Conservation (phyloP, 2,888 invertebrate genomes). For the Carpatolechia fugitivella region DNA sequence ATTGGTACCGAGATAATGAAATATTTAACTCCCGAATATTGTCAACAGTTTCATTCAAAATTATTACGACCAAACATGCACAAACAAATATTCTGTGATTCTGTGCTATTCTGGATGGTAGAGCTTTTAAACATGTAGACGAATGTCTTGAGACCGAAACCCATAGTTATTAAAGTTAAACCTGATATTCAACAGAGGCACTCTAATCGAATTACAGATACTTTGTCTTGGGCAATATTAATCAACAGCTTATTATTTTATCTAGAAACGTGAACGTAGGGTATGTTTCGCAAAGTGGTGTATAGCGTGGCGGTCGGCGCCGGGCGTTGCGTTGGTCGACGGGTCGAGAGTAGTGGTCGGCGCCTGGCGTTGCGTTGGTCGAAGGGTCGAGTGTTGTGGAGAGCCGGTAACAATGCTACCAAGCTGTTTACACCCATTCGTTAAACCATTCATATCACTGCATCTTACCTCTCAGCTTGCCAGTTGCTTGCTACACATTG, state of each 20-base stretch:
- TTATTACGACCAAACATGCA: too few relatives aligned
- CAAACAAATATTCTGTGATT: too few relatives aligned
- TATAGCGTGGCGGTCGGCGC: neutral
- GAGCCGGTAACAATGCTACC: slow-evolving; percentile 60
- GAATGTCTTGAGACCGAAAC: slow-evolving; percentile 56
- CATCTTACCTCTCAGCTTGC: slow-evolving; percentile 55
- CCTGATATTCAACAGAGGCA: slow-evolving; percentile 62
- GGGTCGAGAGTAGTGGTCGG: too few relatives aligned
- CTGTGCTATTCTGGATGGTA: too few relatives aligned
- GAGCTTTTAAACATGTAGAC: too few relatives aligned
- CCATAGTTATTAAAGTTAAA: slow-evolving; percentile 50
- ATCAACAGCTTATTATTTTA: slow-evolving; percentile 66
- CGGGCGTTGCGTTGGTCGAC: too few relatives aligned
- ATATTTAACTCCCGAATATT: neutral
- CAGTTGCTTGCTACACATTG: slow-evolving; percentile 43
- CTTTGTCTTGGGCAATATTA: slow-evolving; percentile 58
- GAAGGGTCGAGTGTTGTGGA: too few relatives aligned
- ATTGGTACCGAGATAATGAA: neutral
- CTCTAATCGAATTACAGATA: slow-evolving; percentile 65
- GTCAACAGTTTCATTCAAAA: too few relatives aligned
- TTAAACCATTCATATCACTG: slow-evolving; percentile 68
- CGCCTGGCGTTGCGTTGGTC: too few relatives aligned
- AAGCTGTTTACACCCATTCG: slow-evolving; percentile 67
- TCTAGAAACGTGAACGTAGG: slow-evolving; percentile 60
- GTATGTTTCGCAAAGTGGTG: slow-evolving; percentile 31